A percentile compares a stretch with the other conserved stretches of the same genome.
Conservation (phyloP, 2,113 vertebrate genomes). For the Sebastes schlegelii region DNA sequence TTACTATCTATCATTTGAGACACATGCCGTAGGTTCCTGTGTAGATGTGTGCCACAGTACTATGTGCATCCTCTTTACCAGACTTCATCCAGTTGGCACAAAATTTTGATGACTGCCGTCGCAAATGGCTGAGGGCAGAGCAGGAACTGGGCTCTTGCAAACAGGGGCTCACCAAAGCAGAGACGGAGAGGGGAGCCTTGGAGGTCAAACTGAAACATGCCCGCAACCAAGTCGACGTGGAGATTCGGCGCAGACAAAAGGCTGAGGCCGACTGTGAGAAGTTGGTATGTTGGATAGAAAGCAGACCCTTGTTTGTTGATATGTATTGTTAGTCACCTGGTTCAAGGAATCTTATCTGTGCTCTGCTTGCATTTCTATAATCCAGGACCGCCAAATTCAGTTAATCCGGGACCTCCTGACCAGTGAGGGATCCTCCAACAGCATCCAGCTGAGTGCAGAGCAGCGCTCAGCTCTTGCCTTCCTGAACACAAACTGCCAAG, state of each 20-base stretch:
- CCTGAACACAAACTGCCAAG: constrained; percentile 88
- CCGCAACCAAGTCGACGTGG: constrained; percentile 97
- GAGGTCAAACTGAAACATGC: constrained; percentile 98
- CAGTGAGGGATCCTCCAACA: constrained; percentile 91
- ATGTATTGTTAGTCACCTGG: fast-evolving
- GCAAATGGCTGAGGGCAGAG: constrained; percentile 87
- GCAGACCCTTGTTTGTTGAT: background rate
- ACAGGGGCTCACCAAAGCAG: constrained; percentile 90
- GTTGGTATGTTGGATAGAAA: constrained; percentile 84
- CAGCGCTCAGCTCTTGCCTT: constrained; percentile 95
- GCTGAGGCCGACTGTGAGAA: constrained; percentile 95
- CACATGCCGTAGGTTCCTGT: too few species aligned
- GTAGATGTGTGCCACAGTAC: background rate
- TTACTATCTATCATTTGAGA: background rate
- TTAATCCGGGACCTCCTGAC: constrained; percentile 95
- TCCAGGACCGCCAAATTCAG: constrained; percentile 95
- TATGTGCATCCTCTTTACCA: constrained; percentile 55
- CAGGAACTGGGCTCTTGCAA: constrained; percentile 88
- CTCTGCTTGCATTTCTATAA: background rate
- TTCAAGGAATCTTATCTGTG: background rate
- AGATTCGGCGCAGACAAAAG: constrained; percentile 94
- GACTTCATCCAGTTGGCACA: constrained; percentile 93
- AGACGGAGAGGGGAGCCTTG: constrained; percentile 91
- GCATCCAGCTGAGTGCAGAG: constrained; percentile 96
- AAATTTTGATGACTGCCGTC: constrained; percentile 92